Conservation (phyloP, 2,888 invertebrate species). For the Platerodrilus igneus region DNA sequence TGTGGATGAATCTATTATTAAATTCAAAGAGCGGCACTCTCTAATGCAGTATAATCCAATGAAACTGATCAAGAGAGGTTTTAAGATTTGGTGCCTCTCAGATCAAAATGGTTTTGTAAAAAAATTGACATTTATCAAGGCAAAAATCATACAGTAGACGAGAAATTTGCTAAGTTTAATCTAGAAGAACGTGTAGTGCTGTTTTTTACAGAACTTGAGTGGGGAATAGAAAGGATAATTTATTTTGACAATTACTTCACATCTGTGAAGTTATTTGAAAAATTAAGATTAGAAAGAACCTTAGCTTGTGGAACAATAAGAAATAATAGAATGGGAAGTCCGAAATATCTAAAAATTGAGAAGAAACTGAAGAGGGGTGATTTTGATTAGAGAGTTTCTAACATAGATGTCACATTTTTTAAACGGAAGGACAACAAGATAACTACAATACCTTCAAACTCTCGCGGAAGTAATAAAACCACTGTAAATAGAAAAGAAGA, state of each 20-base stretch:
- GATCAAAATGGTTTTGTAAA: no score
- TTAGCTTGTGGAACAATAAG: slow-evolving; percentile 26
- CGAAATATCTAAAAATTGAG: slow-evolving; percentile 8
- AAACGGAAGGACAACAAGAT: slow-evolving; percentile 26
- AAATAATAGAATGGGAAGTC: slow-evolving; percentile 13
- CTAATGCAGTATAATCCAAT: no score
- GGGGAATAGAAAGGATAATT: slow-evolving; percentile 17
- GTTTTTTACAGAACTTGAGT: slow-evolving; percentile 20
- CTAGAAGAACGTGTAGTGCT: slow-evolving; percentile 30
- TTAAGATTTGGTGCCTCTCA: no score
- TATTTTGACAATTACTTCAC: slow-evolving; percentile 27
- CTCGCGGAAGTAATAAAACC: slow-evolving; percentile 25
- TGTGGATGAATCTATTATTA: no score
- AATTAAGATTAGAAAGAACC: slow-evolving; percentile 20
- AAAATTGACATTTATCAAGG: no score
- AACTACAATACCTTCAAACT: slow-evolving; percentile 23
- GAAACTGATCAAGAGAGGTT: no score
- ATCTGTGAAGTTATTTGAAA: slow-evolving; percentile 21
- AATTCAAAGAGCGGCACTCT: no score
- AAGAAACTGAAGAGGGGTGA: slow-evolving; percentile 26
- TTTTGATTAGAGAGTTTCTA: slow-evolving; percentile 18
- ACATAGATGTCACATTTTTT: slow-evolving; percentile 11
- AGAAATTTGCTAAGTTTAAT: slow-evolving; percentile 24
- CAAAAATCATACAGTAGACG: no score
- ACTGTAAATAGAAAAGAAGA: slow-evolving; percentile 24